Percentiles rank a stretch among this genome's conserved stretches.
Conservation (phyloP, 2,888 invertebrate genomes). For the Catocala sponsa region DNA sequence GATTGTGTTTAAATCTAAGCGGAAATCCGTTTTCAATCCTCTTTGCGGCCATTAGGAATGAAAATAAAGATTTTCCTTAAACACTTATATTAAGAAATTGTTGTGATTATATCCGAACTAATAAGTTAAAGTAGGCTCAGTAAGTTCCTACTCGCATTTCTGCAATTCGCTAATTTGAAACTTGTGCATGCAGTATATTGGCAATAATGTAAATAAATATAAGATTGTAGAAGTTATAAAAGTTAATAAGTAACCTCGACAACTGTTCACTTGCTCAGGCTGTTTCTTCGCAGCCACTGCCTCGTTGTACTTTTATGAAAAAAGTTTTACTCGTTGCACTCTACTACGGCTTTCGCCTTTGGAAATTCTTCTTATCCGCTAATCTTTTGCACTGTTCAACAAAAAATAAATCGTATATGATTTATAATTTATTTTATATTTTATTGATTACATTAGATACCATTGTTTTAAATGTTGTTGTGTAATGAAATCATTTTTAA, state of each 20-base stretch:
- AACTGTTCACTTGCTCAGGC: slow-evolving; percentile 76
- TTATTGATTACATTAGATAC: no score
- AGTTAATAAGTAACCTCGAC: slow-evolving; percentile 81
- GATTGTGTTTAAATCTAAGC: slow-evolving; percentile 3
- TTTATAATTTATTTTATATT: neutral
- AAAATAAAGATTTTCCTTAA: neutral
- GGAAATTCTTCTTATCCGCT: slow-evolving; percentile 64
- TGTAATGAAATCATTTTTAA: no score
- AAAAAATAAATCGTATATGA: slow-evolving; percentile 10
- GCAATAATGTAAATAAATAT: slow-evolving; percentile 61
- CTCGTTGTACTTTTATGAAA: slow-evolving; percentile 83
- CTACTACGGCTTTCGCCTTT: slow-evolving; percentile 63
- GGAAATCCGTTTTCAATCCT: slow-evolving; percentile 1
- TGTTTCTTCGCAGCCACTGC: slow-evolving; percentile 76
- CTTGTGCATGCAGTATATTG: slow-evolving; percentile 23
- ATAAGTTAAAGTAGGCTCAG: no score
- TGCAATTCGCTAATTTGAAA: slow-evolving; percentile 5
- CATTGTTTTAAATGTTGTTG: no score
- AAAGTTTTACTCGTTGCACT: slow-evolving; percentile 81
- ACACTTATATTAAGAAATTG: no score
- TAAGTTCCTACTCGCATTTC: neutral
- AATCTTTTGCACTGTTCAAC: slow-evolving; percentile 44
- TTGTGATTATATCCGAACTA: no score
- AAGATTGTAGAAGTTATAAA: slow-evolving; percentile 76
- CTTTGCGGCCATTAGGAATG: neutral